Evolutionary conservation across 2,888 invertebrate species (phyloP).

Genomic region (Acanthoscelides obtectus): DNA sequence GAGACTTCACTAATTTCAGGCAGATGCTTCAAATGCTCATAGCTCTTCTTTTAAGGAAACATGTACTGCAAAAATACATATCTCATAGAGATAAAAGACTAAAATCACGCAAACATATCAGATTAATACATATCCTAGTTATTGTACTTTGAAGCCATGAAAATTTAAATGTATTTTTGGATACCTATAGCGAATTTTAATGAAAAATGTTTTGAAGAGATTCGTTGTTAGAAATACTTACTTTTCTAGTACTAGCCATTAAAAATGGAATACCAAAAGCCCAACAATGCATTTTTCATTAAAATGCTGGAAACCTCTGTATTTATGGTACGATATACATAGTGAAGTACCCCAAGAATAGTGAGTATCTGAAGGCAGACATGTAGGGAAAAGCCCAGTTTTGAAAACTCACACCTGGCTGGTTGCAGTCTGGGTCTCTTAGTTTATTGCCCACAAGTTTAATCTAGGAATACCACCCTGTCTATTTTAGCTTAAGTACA

Average conservation of each 20-base stretch:
- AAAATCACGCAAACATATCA: constrained; percentile 18
- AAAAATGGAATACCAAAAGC: background rate
- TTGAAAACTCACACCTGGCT: too few relatives aligned
- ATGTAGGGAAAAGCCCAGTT: too few relatives aligned
- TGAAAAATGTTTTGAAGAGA: background rate
- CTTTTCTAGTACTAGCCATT: background rate
- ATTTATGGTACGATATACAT: background rate
- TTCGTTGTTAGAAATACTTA: background rate
- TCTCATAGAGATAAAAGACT: constrained; percentile 22
- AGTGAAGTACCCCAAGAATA: background rate
- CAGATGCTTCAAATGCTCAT: background rate
- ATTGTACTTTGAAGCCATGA: constrained; percentile 3
- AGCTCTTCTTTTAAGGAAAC: background rate
- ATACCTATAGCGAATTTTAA: background rate
- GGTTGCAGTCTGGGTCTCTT: too few relatives aligned
- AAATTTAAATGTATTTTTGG: background rate
- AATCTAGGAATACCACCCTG: too few relatives aligned
- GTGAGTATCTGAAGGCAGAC: too few relatives aligned
- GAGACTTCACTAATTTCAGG: too few relatives aligned
- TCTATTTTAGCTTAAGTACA: too few relatives aligned
- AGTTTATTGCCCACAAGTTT: too few relatives aligned
- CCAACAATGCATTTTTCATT: background rate
- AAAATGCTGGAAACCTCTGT: background rate
- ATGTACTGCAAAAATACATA: constrained; percentile 1
- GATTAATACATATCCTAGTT: constrained; percentile 16